phyloP scores from a whole-genome alignment of 2,888 invertebrate genomes.

The Zhuqinia jingwanae region DNA sequence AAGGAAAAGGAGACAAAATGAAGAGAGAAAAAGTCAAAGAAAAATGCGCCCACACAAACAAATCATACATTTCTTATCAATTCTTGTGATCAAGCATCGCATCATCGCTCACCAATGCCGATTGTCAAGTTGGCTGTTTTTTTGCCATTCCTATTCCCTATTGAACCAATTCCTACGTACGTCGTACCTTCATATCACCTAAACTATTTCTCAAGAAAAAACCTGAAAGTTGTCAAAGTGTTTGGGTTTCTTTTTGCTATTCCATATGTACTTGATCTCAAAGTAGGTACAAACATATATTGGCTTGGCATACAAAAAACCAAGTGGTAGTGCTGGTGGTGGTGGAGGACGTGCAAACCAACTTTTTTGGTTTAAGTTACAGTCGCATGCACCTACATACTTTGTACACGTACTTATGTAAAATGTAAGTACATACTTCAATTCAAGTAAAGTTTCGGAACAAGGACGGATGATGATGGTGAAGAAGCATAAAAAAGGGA shows the following conservation, averaged over 20 bases:
- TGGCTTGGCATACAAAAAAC: no score
- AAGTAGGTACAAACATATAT: no score
- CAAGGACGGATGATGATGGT: constrained; percentile 37
- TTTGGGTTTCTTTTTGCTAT: no score
- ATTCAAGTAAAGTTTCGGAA: constrained; percentile 53
- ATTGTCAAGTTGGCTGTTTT: constrained; percentile 45
- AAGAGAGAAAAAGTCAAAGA: background rate
- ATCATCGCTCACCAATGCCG: background rate
- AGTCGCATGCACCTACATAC: background rate
- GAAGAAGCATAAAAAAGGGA: no score
- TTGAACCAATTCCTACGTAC: no score
- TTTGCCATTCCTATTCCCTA: no score
- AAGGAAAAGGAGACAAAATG: constrained; percentile 3
- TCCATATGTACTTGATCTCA: no score
- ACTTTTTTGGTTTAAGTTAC: constrained; percentile 6
- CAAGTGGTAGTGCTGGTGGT: no score
- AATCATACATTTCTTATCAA: constrained; percentile 49
- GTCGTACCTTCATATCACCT: no score
- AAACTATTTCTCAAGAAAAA: no score
- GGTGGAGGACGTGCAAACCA: constrained; percentile 24
- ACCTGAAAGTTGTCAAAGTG: no score
- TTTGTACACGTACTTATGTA: background rate
- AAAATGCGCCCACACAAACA: background rate
- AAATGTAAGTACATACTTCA: constrained; percentile 31
- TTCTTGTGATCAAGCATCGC: background rate